Evolutionary conservation across 2,888 invertebrate genomes (phyloP).

Genomic region (Hanleya hanleyi): DNA sequence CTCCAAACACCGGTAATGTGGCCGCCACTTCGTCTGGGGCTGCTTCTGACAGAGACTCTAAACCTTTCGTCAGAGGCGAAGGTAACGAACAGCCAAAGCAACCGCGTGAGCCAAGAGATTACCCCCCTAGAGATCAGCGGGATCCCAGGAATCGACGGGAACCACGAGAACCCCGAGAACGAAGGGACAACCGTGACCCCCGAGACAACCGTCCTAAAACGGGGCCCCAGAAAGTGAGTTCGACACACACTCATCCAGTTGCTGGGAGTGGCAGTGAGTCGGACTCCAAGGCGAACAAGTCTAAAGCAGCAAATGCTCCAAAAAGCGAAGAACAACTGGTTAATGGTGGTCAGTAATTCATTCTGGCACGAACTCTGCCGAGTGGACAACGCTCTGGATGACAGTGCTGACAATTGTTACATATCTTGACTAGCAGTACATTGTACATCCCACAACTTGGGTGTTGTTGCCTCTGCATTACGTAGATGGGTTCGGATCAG

Average conservation of each 20-base stretch:
- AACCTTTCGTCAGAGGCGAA: neutral
- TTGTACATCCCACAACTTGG: too few species aligned
- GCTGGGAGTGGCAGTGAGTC: slow-evolving; percentile 53
- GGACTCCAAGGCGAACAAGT: slow-evolving; percentile 52
- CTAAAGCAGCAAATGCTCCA: slow-evolving; percentile 36
- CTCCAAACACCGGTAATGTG: neutral
- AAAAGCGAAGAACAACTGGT: slow-evolving; percentile 54
- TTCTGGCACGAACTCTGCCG: too few species aligned
- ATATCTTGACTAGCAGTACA: too few species aligned
- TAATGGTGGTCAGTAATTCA: slow-evolving; percentile 59
- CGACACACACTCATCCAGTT: neutral
- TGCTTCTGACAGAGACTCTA: neutral
- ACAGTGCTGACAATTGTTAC: too few species aligned
- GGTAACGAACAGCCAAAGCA: too few species aligned
- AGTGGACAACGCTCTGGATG: too few species aligned
- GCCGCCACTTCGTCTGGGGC: neutral
- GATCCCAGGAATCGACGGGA: neutral
- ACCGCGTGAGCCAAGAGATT: too few species aligned
- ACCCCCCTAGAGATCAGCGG: too few species aligned
- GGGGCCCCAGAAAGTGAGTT: neutral
- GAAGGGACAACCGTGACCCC: neutral
- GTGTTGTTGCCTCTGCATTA: too few species aligned
- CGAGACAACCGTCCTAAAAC: neutral
- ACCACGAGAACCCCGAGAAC: neutral
- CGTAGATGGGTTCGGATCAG: too few species aligned